Conservation (phyloP, 2,113 vertebrate genomes). For the Tetrax tetrax region DNA sequence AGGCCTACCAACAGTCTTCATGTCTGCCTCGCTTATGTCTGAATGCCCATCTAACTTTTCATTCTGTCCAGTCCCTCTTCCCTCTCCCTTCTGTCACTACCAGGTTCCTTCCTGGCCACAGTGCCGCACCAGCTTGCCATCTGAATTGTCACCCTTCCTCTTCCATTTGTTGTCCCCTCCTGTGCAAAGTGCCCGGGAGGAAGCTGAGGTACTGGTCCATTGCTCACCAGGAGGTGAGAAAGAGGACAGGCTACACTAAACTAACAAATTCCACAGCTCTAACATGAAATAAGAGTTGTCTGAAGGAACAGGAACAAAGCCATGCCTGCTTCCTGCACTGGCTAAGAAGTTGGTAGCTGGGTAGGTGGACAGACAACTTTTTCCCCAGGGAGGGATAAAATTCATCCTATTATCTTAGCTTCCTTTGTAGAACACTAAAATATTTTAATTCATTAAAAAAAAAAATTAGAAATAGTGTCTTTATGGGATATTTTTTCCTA, state of each 20-base stretch:
- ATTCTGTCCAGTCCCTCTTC: not conserved
- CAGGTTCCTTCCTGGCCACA: not conserved
- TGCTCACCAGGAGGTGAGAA: not conserved
- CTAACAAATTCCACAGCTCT: not conserved
- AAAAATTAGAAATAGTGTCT: not conserved
- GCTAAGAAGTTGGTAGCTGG: not conserved
- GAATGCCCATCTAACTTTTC: not conserved
- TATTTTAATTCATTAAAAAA: not conserved
- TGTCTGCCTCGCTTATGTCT: fast-evolving
- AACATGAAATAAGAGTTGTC: fast-evolving
- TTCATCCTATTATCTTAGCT: not conserved
- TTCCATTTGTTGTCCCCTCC: not conserved
- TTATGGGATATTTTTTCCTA: not conserved
- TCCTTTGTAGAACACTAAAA: not conserved
- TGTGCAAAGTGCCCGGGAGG: not conserved
- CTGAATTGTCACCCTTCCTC: not conserved
- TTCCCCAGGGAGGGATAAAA: not conserved
- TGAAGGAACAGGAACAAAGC: not conserved
- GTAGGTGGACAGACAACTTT: not conserved
- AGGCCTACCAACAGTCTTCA: not conserved
- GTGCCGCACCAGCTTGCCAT: not conserved
- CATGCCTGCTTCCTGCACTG: not conserved
- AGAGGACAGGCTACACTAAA: not conserved
- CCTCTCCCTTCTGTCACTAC: not conserved
- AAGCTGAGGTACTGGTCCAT: not conserved